Conservation (phyloP, 2,888 invertebrate species). For the Lithophane socia region DNA sequence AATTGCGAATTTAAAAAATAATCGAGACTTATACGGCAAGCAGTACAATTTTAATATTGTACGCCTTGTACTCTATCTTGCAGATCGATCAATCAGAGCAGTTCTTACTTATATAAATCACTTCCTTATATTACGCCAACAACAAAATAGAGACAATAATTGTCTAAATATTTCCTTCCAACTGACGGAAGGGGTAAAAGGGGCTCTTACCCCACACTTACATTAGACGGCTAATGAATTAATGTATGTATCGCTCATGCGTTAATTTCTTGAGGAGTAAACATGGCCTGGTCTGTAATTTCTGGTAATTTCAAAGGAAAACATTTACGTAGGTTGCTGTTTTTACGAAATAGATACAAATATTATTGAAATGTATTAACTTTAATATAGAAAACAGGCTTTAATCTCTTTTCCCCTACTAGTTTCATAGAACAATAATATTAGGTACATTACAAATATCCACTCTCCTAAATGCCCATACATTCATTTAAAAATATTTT, state of each 20-base stretch:
- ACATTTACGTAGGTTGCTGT: constrained; percentile 28
- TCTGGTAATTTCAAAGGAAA: constrained; percentile 40
- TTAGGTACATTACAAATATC: no score
- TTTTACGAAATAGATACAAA: constrained; percentile 1
- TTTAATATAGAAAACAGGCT: neutral
- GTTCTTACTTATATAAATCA: neutral
- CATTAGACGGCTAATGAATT: constrained; percentile 56
- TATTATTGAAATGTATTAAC: neutral
- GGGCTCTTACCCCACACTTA: constrained; percentile 12
- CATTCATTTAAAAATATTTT: neutral
- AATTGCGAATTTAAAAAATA: no score
- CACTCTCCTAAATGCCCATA: no score
- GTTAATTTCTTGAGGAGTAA: constrained; percentile 57
- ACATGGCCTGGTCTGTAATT: constrained; percentile 35
- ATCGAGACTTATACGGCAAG: no score
- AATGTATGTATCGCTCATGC: constrained; percentile 58
- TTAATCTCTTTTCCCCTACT: neutral
- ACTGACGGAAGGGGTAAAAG: neutral
- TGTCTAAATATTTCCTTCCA: constrained; percentile 19
- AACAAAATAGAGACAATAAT: constrained; percentile 2
- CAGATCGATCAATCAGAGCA: neutral
- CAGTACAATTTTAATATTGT: no score
- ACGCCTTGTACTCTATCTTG: neutral
- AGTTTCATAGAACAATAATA: neutral
- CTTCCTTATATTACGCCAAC: neutral